Conservation (phyloP, 1,140 invertebrate species). For the Drosophila lacteicornis region DNA sequence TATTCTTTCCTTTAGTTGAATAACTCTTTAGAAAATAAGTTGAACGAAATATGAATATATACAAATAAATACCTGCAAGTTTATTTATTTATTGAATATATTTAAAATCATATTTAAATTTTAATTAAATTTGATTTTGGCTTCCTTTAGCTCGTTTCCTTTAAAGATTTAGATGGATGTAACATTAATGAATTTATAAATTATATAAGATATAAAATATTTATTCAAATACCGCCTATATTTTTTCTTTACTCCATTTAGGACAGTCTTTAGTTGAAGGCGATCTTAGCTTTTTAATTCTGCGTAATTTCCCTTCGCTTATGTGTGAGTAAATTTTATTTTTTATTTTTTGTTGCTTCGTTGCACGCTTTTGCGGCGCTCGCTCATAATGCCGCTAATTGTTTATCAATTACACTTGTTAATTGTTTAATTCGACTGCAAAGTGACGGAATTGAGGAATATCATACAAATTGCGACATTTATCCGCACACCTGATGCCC, state of each 20-base stretch:
- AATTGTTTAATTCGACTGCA: constrained; percentile 74
- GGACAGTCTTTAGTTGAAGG: no score
- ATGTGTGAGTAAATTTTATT: constrained; percentile 4
- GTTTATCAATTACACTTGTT: constrained; percentile 80
- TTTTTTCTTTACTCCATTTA: no score
- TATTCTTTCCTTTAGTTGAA: not conserved
- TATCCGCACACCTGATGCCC: constrained; percentile 43
- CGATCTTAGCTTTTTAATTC: not conserved
- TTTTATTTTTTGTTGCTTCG: constrained; percentile 5
- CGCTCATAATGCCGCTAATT: constrained; percentile 62
- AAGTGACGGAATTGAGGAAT: constrained; percentile 41
- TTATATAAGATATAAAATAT: no score
- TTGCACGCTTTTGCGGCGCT: constrained; percentile 28
- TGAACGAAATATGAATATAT: no score
- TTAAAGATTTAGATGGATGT: no score
- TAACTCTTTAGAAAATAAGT: not conserved
- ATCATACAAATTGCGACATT: constrained; percentile 47
- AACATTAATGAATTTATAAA: no score
- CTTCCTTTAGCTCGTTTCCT: no score
- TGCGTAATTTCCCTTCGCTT: constrained; percentile 12
- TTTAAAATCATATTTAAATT: no score
- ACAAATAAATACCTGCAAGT: not conserved
- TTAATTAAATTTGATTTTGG: no score
- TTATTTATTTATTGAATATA: no score
- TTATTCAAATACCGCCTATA: no score